Base-by-base conservation (phyloP, 1,140 invertebrate species). In the Dendroctonus valens region DNA sequence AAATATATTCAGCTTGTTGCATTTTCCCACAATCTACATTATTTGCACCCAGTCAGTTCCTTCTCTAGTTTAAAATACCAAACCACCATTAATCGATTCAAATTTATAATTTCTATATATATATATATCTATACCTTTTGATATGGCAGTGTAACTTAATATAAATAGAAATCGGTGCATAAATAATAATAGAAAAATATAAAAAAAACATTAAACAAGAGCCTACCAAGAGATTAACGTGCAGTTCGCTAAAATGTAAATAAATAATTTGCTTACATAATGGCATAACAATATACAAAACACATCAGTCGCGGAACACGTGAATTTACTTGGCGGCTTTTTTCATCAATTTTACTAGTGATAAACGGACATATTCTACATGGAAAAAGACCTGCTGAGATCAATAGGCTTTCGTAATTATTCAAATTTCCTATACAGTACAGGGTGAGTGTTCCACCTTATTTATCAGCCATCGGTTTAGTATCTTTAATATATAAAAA, bases 81-180 rank as follows among this genome's bases (percentile, higher is more conserved):
- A 26, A 26, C 26, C 26, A 26, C 26, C 26, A 26, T 26, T 26
- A 26, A 26, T 26, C 26, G 26, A 26, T 26, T 26, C 26, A 26
- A 26, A 26, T 26, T 26, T 26, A 26, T 26, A 26, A 26, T 26
- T 26, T 26, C 26, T 26, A 26, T 26, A 26, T 26, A 26, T 26
- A 26, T 26, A 26, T 2, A 26, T 26, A 26, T 26, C 26, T 26
- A 26, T 26, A 26, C 26, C 41, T 44, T 57, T 50, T 12, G 46
- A 52, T 66, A 66, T 66, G 64, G 64, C 64, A 66, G 64, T 66
- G 64, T 52, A 59, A 66, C 55, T 59, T 66, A 66, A 65, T 41
- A 65, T 65, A 66, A 66, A 66, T 66, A 65, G 37, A 65, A 55
- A 65, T 57, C 11, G 54, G 64, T 66, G 64, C 64, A 66, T 66